Percentiles rank a stretch among this genome's conserved stretches.
These are phyloP conservation scores for Morpho helenor DNA, from an alignment of 2,888 invertebrate genomes.

Conservation along the genomic window DNA sequence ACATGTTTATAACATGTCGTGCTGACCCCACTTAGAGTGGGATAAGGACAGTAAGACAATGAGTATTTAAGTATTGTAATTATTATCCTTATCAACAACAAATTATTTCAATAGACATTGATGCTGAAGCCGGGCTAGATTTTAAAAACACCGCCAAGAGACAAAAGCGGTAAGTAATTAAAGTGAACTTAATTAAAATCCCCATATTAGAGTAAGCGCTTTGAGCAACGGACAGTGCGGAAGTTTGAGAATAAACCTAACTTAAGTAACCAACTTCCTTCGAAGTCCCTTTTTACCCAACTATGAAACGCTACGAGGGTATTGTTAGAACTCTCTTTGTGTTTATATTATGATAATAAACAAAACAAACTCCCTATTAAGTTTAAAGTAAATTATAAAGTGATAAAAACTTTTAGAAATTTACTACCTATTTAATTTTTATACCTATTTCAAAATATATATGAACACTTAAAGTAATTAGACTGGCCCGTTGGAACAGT, in stretches of 20 bases:
- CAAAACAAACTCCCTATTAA: constrained; percentile 14
- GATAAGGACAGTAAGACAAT: too few relatives aligned
- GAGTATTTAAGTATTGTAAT: too few relatives aligned
- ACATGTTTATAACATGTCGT: too few relatives aligned
- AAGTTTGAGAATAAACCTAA: constrained; percentile 56
- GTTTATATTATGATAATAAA: constrained; percentile 34
- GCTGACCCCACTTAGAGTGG: too few relatives aligned
- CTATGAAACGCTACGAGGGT: constrained; percentile 8
- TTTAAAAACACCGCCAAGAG: constrained; percentile 5
- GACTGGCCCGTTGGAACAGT: too few relatives aligned
- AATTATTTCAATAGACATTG: not conserved
- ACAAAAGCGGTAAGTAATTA: constrained; percentile 42
- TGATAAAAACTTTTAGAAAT: too few relatives aligned
- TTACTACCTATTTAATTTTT: too few relatives aligned
- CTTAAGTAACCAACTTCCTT: constrained; percentile 60
- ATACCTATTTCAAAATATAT: too few relatives aligned
- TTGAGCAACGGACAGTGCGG: constrained; percentile 39
- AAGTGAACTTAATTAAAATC: constrained; percentile 54
- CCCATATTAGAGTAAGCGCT: constrained; percentile 41
- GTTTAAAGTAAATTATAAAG: constrained; percentile 3
- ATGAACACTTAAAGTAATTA: too few relatives aligned
- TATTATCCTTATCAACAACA: too few relatives aligned
- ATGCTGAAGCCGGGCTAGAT: not conserved
- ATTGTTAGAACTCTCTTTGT: constrained; percentile 33
- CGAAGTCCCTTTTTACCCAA: constrained; percentile 34